These are phyloP conservation scores for Conopomorpha cramerella DNA, from an alignment of 1,140 invertebrate genomes.

Conservation along the genomic window DNA sequence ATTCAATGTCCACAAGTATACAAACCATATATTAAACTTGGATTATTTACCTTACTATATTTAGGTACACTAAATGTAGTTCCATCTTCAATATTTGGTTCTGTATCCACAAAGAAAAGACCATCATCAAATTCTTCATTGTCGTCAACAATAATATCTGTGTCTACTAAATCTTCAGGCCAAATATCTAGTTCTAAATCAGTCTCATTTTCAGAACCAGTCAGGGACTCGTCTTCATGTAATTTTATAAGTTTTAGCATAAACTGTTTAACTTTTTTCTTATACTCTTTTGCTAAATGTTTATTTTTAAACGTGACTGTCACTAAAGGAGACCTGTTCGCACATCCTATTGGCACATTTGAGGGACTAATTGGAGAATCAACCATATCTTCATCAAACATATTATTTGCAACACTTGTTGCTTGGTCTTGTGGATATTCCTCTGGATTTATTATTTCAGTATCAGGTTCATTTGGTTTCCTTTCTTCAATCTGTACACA, in stretches of 20 bases:
- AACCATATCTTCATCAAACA: conserved; percentile 20
- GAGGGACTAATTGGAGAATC: conserved; percentile 22
- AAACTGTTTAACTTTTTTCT: conserved; percentile 36
- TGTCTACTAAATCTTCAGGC: conserved; percentile 30
- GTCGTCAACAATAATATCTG: conserved; percentile 8
- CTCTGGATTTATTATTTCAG: too few relatives aligned
- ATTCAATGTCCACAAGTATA: too few relatives aligned
- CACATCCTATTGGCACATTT: conserved; percentile 28
- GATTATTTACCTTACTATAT: conserved; percentile 44
- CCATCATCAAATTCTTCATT: conserved; percentile 14
- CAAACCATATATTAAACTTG: too few relatives aligned
- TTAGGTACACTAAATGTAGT: conserved; percentile 27
- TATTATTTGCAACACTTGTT: too few relatives aligned
- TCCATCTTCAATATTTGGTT: conserved; percentile 18
- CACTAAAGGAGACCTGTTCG: conserved; percentile 35
- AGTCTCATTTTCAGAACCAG: conserved; percentile 25
- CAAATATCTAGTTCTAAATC: conserved; percentile 48
- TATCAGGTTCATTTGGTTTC: too few relatives aligned
- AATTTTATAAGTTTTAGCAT: conserved; percentile 34
- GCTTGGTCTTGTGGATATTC: too few relatives aligned
- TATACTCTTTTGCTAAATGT: conserved; percentile 28
- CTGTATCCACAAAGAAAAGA: conserved; percentile 50
- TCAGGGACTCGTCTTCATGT: conserved; percentile 12
- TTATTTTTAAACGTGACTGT: conserved; percentile 37
- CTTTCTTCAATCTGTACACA: too few relatives aligned